Evolutionary conservation across 2,797 vertebrate genomes (phyloP).

Genomic region (Pachyuromys duprasi): DNA sequence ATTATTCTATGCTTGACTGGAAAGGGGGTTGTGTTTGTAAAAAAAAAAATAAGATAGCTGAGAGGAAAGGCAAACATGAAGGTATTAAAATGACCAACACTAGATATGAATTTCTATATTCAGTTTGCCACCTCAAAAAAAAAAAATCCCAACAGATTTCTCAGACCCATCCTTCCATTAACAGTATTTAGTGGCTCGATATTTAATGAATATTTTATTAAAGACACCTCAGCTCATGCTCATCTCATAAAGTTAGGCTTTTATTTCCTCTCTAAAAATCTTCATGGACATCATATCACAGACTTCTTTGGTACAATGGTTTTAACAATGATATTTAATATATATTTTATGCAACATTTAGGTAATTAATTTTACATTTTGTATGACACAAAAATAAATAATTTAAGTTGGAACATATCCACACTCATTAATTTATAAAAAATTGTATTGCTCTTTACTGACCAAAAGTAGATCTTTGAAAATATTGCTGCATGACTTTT

Average conservation of each 20-base stretch:
- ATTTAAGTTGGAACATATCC: not conserved
- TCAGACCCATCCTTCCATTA: not conserved
- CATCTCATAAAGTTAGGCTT: not conserved
- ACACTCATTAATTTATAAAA: constrained; percentile 1
- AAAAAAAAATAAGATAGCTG: not conserved
- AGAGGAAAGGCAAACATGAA: not conserved
- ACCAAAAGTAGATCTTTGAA: not conserved
- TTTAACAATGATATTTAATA: not conserved
- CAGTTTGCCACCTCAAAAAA: not conserved
- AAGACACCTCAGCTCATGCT: not conserved
- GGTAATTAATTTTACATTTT: constrained; percentile 9
- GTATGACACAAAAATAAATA: not conserved
- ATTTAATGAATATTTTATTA: constrained; percentile 8
- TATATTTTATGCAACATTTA: not conserved
- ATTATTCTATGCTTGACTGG: not conserved
- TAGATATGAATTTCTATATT: not conserved
- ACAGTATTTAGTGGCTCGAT: not conserved
- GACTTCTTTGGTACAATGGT: not conserved
- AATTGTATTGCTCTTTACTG: not conserved
- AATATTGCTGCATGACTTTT: not conserved
- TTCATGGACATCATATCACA: not conserved
- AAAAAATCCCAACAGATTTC: not conserved
- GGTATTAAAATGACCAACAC: not conserved
- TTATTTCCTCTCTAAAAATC: constrained; percentile 25
- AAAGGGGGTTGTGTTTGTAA: not conserved